These are phyloP conservation scores for Hylia prasina DNA, from an alignment of 2,113 vertebrate genomes.

Conservation along the genomic window DNA sequence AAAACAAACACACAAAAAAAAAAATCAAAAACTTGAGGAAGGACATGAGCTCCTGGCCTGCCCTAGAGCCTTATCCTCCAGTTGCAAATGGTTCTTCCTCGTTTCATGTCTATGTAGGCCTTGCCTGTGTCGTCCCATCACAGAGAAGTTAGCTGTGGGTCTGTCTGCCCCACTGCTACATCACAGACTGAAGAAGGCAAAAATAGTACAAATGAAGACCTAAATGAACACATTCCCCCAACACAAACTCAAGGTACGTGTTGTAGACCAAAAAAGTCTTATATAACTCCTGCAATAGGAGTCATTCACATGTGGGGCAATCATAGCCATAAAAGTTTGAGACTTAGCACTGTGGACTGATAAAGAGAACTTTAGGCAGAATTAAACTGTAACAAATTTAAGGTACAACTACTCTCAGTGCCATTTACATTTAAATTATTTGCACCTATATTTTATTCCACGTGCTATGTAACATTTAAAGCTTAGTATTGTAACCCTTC, in stretches of 20 bases:
- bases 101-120: neutral
- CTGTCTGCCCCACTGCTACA: neutral
- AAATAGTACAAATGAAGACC: neutral
- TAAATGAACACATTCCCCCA: neutral
- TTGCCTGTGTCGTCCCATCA: rapidly evolving
- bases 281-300: neutral
- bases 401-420: neutral
- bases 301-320: neutral
- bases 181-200: neutral
- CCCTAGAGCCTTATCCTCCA: neutral
- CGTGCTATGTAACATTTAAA: neutral
- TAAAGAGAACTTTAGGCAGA: neutral
- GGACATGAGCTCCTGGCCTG: neutral
- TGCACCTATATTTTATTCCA: neutral
- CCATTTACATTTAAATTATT: neutral
- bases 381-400: neutral
- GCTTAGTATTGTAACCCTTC: neutral
- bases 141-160: neutral
- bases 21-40: too few species aligned
- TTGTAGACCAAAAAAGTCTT: neutral
- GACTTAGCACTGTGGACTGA: neutral
- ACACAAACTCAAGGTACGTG: neutral
- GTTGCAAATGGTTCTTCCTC: neutral
- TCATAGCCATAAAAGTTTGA: neutral
- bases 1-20: too few species aligned